Conservation (phyloP, 2,888 invertebrate genomes). For the Nomada fabriciana region DNA sequence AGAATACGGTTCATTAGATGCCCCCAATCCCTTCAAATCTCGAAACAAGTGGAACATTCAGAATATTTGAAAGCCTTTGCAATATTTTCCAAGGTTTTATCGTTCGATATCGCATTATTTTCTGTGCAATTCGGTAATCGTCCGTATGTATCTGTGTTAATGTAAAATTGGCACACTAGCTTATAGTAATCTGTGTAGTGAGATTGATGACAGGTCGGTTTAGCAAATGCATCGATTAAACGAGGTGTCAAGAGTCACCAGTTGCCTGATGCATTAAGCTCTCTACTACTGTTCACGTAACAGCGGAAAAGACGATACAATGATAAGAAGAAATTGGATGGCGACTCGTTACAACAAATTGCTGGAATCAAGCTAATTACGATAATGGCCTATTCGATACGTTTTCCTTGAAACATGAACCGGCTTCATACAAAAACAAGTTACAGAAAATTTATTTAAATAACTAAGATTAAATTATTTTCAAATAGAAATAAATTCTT, state of each 20-base stretch:
- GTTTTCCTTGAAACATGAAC: not conserved
- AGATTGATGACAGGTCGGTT: not conserved
- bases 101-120: not conserved
- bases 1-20: not conserved
- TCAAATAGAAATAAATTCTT: too few relatives aligned
- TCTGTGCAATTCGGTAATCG: not conserved
- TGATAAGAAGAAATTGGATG: slow-evolving; percentile 25
- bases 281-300: slow-evolving; percentile 28
- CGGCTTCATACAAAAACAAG: not conserved
- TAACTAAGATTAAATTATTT: too few relatives aligned
- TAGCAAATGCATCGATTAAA: not conserved
- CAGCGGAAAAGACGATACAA: not conserved
- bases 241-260: not conserved
- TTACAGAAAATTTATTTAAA: too few relatives aligned
- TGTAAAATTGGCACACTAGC: too few relatives aligned
- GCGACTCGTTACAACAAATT: slow-evolving; percentile 8
- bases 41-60: not conserved
- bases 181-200: too few relatives aligned
- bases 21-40: not conserved
- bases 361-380: slow-evolving; percentile 18
- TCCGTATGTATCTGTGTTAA: not conserved
- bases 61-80: not conserved
- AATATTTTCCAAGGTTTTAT: not conserved
- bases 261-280: slow-evolving; percentile 7
- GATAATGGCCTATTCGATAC: not conserved